These are phyloP conservation scores for Bombus vancouverensis DNA, from an alignment of 1,140 invertebrate genomes.

Conservation along the genomic window DNA sequence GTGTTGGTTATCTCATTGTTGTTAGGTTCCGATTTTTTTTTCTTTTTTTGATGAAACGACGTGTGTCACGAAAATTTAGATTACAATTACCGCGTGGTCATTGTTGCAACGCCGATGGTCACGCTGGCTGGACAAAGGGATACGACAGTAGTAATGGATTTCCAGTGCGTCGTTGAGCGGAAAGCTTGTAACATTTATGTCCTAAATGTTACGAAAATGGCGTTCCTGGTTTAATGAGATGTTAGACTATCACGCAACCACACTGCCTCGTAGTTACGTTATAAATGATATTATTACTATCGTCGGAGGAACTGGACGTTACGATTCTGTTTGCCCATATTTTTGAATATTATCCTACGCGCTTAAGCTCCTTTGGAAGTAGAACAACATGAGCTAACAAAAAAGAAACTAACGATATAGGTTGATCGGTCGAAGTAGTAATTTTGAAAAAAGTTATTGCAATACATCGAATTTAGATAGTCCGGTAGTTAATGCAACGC, in stretches of 20 bases:
- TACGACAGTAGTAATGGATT: conserved; percentile 63
- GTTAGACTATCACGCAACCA: conserved; percentile 22
- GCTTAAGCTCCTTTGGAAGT: not conserved
- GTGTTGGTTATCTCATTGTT: too few relatives aligned
- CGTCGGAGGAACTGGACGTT: conserved; percentile 5
- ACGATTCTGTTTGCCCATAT: not conserved
- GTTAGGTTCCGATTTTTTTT: not conserved
- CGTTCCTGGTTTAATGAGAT: conserved; percentile 52
- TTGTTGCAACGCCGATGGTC: conserved; percentile 38
- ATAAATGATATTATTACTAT: conserved; percentile 41
- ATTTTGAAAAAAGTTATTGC: too few relatives aligned
- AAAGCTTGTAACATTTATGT: conserved; percentile 35
- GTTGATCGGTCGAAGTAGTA: not conserved
- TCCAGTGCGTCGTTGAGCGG: conserved; percentile 39
- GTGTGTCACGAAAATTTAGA: conserved; percentile 35
- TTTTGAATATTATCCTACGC: not conserved
- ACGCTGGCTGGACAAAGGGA: not conserved
- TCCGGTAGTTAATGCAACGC: too few relatives aligned
- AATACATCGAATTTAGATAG: too few relatives aligned
- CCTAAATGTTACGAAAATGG: conserved; percentile 54
- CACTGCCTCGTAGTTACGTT: conserved; percentile 26
- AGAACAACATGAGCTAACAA: not conserved
- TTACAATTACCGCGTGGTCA: conserved; percentile 34
- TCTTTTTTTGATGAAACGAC: not conserved
- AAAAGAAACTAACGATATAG: not conserved